A percentile compares a stretch with the other conserved stretches of the same genome.
phyloP scores from a whole-genome alignment of 2,888 invertebrate genomes.

The Andrena minutula region DNA sequence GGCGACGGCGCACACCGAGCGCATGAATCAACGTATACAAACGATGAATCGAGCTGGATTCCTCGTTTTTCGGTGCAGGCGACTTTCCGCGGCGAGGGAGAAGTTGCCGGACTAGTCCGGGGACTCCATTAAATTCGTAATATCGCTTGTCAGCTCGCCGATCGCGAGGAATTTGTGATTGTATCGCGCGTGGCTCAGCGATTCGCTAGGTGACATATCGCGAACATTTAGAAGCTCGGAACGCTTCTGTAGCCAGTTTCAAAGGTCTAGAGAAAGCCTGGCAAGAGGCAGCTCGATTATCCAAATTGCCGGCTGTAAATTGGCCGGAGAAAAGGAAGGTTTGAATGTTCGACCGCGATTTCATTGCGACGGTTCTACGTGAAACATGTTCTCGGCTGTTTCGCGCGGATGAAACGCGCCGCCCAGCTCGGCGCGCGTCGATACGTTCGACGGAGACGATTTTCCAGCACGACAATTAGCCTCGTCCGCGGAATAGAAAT shows the following conservation, averaged over 20 bases:
- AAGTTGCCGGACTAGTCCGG: constrained; percentile 25
- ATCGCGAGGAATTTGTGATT: constrained; percentile 21
- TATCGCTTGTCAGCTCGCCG: constrained; percentile 13
- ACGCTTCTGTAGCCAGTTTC: background rate
- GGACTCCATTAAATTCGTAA: constrained; percentile 36
- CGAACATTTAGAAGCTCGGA: background rate
- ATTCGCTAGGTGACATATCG: background rate
- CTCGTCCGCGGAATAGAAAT: constrained; percentile 67
- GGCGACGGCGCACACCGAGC: constrained; percentile 41
- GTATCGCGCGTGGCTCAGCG: background rate
- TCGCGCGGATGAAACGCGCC: constrained; percentile 45
- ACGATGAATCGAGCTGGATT: constrained; percentile 58
- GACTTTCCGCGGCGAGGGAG: constrained; percentile 42
- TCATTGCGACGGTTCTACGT: constrained; percentile 32
- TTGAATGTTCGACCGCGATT: constrained; percentile 50
- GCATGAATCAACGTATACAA: constrained; percentile 66
- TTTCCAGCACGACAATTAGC: constrained; percentile 47
- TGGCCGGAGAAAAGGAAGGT: constrained; percentile 27
- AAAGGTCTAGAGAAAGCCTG: constrained; percentile 4
- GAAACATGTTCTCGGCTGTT: constrained; percentile 23
- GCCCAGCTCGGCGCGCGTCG: constrained; percentile 13
- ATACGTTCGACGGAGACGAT: constrained; percentile 14
- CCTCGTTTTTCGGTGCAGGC: constrained; percentile 48
- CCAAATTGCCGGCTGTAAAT: constrained; percentile 47
- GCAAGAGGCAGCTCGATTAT: constrained; percentile 29